Evolutionary conservation across 1,140 invertebrate species (phyloP).

Genomic region (Musca domestica): DNA sequence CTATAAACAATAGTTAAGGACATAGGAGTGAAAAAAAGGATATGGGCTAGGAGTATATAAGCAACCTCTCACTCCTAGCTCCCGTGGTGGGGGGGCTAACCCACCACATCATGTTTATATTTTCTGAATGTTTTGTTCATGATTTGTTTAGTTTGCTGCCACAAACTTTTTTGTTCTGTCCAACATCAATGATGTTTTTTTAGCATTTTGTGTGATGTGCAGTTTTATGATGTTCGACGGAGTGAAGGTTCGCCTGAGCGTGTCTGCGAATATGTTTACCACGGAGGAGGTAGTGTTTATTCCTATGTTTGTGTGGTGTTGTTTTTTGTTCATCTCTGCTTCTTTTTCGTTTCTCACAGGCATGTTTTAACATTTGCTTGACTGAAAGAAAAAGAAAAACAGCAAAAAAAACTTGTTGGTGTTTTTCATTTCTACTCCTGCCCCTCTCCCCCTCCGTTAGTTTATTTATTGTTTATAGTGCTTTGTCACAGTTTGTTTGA

Average conservation of each 20-base stretch:
- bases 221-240: neutral
- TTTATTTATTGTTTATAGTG: no score
- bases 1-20: no score
- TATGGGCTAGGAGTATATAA: no score
- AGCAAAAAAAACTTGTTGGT: neutral
- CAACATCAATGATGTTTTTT: slow-evolving; percentile 8
- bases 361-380: neutral
- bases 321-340: neutral
- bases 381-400: neutral
- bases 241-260: neutral
- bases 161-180: neutral
- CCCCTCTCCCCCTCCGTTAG: no score
- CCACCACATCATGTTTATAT: neutral
- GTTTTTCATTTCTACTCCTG: no score
- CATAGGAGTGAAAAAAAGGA: no score
- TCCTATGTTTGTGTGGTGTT: neutral
- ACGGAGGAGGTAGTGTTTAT: neutral
- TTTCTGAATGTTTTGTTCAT: neutral
- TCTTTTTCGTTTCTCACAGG: no score
- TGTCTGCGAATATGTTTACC: neutral
- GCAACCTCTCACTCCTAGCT: no score
- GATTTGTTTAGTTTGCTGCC: slow-evolving; percentile 14
- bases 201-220: neutral
- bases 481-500: no score
- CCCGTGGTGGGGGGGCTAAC: no score